phyloP scores from a whole-genome alignment of 2,797 vertebrate species.

The Neoniphon sammara region DNA sequence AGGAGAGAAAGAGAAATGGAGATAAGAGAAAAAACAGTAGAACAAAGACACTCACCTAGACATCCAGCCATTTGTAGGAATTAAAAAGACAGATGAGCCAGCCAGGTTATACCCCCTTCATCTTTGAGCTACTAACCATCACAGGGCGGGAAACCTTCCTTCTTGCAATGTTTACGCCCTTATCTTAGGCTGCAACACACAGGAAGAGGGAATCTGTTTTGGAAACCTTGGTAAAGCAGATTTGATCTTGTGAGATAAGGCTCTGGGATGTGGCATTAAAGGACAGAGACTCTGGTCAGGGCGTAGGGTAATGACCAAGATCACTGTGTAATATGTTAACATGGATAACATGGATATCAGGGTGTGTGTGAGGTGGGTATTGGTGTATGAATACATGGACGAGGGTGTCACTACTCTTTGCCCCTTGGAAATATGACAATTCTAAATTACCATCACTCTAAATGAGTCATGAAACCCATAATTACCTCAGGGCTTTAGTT shows the following conservation, averaged over 20 bases:
- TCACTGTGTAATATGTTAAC: not conserved
- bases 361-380: no score
- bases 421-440: constrained; percentile 15
- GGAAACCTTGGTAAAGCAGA: constrained; percentile 32
- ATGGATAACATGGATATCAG: no score
- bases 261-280: not conserved
- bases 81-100: constrained; percentile 75
- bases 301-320: not conserved
- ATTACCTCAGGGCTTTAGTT: constrained; percentile 41
- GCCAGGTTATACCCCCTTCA: constrained; percentile 56
- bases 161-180: not conserved
- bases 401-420: not conserved
- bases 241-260: not conserved
- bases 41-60: constrained; percentile 48
- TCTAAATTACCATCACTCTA: constrained; percentile 14
- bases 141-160: constrained; percentile 41
- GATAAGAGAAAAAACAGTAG: not conserved
- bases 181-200: not conserved
- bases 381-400: not conserved
- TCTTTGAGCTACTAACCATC: constrained; percentile 50
- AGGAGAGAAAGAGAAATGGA: not conserved
- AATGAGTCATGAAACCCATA: constrained; percentile 49
- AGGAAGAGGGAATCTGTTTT: not conserved
- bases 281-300: constrained; percentile 16
- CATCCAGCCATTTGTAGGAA: constrained; percentile 75